Conservation (phyloP, 2,888 invertebrate genomes). For the Chalcis sispes region DNA sequence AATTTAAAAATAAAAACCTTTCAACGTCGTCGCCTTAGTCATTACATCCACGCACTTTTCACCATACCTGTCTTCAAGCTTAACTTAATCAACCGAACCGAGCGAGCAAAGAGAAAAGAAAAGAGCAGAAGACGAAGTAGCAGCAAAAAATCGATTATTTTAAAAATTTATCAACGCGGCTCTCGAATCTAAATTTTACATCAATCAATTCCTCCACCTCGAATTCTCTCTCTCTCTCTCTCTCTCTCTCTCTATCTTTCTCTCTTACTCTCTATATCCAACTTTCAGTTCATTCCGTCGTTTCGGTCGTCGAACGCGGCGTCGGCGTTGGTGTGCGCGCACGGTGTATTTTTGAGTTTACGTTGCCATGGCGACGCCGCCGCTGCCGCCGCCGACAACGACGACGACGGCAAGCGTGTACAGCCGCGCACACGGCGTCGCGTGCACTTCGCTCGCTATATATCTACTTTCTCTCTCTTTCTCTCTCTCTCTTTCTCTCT, state of each 20-base stretch:
- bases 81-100: no score
- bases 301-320: conserved; percentile 42
- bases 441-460: no score
- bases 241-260: background rate
- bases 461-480: no score
- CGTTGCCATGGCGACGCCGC: conserved; percentile 68
- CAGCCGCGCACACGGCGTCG: no score
- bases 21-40: no score
- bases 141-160: no score
- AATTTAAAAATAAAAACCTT: no score
- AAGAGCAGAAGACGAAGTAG: background rate
- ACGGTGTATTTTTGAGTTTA: conserved; percentile 69
- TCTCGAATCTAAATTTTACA: conserved; percentile 31
- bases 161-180: no score
- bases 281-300: background rate
- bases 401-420: background rate
- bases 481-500: no score
- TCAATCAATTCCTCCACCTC: conserved; percentile 44
- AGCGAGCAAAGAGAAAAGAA: no score
- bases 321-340: conserved; percentile 21
- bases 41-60: no score
- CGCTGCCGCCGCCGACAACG: conserved; percentile 26
- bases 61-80: no score
- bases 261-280: background rate
- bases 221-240: conserved; percentile 15